phyloP scores from a whole-genome alignment of 2,888 invertebrate species.

The Cerastis rubricosa region DNA sequence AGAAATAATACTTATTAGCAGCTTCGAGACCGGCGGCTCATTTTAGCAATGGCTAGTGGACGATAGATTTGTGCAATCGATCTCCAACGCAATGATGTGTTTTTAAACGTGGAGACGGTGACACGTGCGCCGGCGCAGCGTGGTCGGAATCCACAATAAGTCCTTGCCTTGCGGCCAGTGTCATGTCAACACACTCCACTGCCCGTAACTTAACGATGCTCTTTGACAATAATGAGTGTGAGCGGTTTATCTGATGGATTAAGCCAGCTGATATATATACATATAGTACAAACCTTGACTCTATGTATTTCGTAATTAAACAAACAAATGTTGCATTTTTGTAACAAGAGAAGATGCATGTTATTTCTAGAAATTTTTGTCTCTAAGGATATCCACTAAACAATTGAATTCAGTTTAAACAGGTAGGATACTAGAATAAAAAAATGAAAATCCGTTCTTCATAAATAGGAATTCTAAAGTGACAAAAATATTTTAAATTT shows the following conservation, averaged over 20 bases:
- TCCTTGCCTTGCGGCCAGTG: slow-evolving; percentile 78
- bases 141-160: slow-evolving; percentile 76
- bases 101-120: slow-evolving; percentile 64
- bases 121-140: slow-evolving; percentile 70
- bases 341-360: too few relatives aligned
- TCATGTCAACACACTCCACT: slow-evolving; percentile 66
- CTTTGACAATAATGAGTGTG: slow-evolving; percentile 59
- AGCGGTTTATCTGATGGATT: slow-evolving; percentile 52
- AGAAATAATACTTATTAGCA: slow-evolving; percentile 42
- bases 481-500: too few relatives aligned
- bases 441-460: neutral
- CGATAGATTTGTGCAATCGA: slow-evolving; percentile 65
- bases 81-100: slow-evolving; percentile 65
- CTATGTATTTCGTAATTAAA: slow-evolving; percentile 12
- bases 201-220: slow-evolving; percentile 44
- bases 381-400: neutral
- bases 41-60: slow-evolving; percentile 57
- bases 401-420: neutral
- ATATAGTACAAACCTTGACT: slow-evolving; percentile 8
- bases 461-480: neutral
- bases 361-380: neutral
- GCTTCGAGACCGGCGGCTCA: slow-evolving; percentile 37
- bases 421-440: neutral
- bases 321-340: neutral
- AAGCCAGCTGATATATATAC: slow-evolving; percentile 19